Conservation (phyloP, 1,140 invertebrate species). For the Prorops nasuta region DNA sequence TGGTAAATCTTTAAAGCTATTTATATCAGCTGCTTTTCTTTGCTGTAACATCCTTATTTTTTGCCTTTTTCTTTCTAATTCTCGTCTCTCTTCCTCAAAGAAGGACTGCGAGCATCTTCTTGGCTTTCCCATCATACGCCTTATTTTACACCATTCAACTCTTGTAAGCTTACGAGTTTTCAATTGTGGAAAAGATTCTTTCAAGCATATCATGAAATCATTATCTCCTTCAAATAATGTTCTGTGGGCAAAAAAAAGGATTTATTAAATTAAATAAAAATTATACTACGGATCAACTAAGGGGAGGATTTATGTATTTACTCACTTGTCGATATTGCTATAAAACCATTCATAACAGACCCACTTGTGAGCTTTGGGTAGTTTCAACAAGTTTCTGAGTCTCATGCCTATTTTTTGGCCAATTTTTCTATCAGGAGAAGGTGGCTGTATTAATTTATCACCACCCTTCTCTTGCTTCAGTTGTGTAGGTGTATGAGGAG, state of each 20-base stretch:
- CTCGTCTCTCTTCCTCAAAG: constrained; percentile 90
- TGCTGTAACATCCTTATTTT: constrained; percentile 94
- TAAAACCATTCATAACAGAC: constrained; percentile 99
- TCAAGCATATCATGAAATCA: constrained; percentile 93
- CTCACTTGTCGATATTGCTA: constrained; percentile 89
- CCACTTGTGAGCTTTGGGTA: constrained; percentile 99
- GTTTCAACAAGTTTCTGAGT: constrained; percentile 92
- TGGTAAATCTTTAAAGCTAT: constrained; percentile 86
- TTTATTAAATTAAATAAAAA: constrained; percentile 2
- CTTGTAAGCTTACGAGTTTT: constrained; percentile 82
- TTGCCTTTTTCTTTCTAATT: constrained; percentile 85
- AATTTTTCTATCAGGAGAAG: constrained; percentile 71
- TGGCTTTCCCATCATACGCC: constrained; percentile 96
- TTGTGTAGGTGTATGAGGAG: constrained; percentile 52
- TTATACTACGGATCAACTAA: too few relatives aligned
- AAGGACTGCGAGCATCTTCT: constrained; percentile 91
- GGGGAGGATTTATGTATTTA: constrained; percentile 24
- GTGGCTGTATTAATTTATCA: constrained; percentile 47
- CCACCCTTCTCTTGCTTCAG: constrained; percentile 53
- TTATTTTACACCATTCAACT: constrained; percentile 93
- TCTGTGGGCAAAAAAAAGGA: constrained; percentile 52
- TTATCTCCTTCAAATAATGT: constrained; percentile 94
- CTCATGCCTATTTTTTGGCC: constrained; percentile 88
- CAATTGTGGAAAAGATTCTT: constrained; percentile 91
- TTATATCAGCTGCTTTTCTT: constrained; percentile 80